Conservation (phyloP, 2,888 invertebrate genomes). For the Anthrax anthrax region DNA sequence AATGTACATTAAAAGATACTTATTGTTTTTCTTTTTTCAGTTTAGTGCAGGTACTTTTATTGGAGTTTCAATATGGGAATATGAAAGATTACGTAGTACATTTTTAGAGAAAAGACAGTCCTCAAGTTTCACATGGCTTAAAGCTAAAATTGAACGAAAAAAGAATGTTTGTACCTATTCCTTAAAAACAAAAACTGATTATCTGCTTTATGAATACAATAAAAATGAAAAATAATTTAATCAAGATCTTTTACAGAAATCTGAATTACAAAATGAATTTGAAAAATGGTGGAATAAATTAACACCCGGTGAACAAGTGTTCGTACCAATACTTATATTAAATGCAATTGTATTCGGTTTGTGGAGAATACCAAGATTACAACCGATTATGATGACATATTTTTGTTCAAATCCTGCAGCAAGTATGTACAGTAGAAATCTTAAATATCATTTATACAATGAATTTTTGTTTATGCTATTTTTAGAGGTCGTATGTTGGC, state of each 20-base stretch:
- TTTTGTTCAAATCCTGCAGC: conserved; percentile 73
- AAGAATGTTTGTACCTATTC: not conserved
- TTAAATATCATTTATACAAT: not conserved
- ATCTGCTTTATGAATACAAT: too few species aligned
- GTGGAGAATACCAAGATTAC: conserved; percentile 63
- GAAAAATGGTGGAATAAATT: conserved; percentile 51
- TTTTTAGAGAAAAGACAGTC: not conserved
- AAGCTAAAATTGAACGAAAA: conserved; percentile 19
- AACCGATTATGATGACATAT: conserved; percentile 63
- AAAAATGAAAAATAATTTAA: not conserved
- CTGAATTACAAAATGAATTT: conserved; percentile 17
- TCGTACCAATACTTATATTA: conserved; percentile 60
- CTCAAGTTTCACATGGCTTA: conserved; percentile 35
- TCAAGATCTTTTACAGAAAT: conserved; percentile 1
- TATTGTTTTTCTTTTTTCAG: conserved; percentile 29
- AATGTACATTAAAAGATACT: too few species aligned
- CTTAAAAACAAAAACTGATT: too few species aligned
- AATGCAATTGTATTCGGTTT: conserved; percentile 68
- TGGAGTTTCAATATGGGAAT: conserved; percentile 75
- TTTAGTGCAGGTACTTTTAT: conserved; percentile 51
- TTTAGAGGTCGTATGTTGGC: conserved; percentile 59
- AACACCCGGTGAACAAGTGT: conserved; percentile 60
- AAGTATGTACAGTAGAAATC: conserved; percentile 40
- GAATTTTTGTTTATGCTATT: conserved; percentile 18
- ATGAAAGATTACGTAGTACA: conserved; percentile 43